Percentiles rank a stretch among this genome's conserved stretches.
These are phyloP conservation scores for Varanus salvator DNA, from an alignment of 2,113 vertebrate genomes.

Conservation along the genomic window DNA sequence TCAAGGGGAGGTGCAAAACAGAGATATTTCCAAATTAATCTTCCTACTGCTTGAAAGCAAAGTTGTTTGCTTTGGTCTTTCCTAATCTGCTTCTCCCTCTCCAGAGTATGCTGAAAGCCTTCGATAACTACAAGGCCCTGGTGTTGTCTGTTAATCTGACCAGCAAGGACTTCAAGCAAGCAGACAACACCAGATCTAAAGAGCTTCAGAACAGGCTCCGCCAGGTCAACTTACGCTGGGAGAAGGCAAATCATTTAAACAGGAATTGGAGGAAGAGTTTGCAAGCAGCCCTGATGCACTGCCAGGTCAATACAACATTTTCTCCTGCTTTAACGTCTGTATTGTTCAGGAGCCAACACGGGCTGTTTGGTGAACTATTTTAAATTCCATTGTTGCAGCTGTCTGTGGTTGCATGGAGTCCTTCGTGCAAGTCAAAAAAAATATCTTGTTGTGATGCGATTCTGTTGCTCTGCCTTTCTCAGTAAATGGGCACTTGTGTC, in stretches of 20 bases:
- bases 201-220: constrained; percentile 81
- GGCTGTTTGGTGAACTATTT: not conserved
- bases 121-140: constrained; percentile 87
- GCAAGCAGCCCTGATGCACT: constrained; percentile 81
- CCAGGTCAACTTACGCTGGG: constrained; percentile 86
- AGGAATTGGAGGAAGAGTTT: constrained; percentile 84
- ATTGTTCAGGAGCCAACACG: not conserved
- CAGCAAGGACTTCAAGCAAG: constrained; percentile 79
- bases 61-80: not conserved
- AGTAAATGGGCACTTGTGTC: constrained; percentile 20
- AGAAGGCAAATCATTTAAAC: constrained; percentile 74
- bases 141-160: constrained; percentile 85
- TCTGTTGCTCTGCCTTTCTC: not conserved
- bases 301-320: constrained; percentile 80
- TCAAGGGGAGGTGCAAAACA: not conserved
- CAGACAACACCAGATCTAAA: constrained; percentile 72
- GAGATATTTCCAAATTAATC: not conserved
- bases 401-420: not conserved
- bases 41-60: not conserved
- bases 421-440: not conserved
- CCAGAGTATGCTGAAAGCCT: constrained; percentile 86
- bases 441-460: too few species aligned
- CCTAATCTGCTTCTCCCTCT: constrained; percentile 16
- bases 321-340: not conserved
- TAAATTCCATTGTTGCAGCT: not conserved